These are phyloP conservation scores for Macrotis lagotis DNA, from an alignment of 2,113 vertebrate genomes.

Conservation along the genomic window DNA sequence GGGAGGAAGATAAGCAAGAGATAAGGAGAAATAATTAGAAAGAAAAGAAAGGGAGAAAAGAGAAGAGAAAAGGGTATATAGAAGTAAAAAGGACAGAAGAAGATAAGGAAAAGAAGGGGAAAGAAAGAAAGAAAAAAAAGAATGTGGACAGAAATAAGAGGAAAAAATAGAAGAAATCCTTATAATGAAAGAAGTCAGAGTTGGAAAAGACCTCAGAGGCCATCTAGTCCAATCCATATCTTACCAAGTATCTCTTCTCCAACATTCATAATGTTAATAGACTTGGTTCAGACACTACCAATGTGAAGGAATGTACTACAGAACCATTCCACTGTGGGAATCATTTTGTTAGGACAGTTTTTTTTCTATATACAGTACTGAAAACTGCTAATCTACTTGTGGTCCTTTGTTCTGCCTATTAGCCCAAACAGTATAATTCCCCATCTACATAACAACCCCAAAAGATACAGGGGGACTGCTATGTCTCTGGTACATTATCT, in stretches of 20 bases:
- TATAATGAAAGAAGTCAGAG: background rate
- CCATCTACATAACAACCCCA: background rate
- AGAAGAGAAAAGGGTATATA: background rate
- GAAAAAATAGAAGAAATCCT: background rate
- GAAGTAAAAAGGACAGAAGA: background rate
- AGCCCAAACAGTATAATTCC: background rate
- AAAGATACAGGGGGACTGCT: background rate
- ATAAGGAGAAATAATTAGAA: background rate
- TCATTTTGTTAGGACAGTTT: background rate
- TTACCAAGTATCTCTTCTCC: background rate
- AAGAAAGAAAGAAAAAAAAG: background rate
- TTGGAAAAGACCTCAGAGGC: background rate
- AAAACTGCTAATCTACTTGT: background rate
- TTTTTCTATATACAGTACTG: background rate
- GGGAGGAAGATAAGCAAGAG: background rate
- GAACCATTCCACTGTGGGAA: background rate
- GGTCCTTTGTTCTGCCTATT: background rate
- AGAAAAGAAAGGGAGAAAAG: background rate
- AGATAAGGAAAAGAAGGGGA: background rate
- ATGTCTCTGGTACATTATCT: background rate
- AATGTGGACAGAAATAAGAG: background rate
- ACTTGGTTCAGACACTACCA: background rate
- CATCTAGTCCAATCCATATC: background rate
- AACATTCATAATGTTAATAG: background rate
- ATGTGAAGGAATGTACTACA: background rate